Percentiles rank a stretch among this genome's conserved stretches.
phyloP scores from a whole-genome alignment of 2,113 vertebrate species.

The human (Homo sapiens) region DNA sequence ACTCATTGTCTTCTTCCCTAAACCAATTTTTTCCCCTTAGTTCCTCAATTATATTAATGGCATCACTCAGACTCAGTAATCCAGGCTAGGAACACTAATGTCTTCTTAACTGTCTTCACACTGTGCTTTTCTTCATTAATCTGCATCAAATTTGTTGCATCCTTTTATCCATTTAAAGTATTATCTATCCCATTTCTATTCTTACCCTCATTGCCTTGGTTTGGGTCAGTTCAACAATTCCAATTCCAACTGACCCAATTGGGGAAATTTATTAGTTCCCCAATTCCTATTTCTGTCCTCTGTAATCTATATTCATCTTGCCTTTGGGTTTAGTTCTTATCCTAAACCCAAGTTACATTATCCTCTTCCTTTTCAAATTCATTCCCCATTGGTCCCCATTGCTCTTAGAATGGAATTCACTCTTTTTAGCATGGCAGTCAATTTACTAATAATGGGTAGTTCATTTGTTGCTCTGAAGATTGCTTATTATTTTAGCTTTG shows the following conservation, averaged over 20 bases:
- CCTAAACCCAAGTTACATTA: neutral
- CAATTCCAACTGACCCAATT: too few species aligned
- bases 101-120: neutral
- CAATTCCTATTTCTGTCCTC: neutral
- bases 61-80: neutral
- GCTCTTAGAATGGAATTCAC: neutral
- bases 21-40: neutral
- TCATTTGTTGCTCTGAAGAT: neutral
- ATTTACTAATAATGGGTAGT: neutral
- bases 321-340: neutral
- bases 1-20: neutral
- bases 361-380: neutral
- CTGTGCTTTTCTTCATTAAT: neutral
- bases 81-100: neutral
- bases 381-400: neutral
- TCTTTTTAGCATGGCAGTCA: neutral
- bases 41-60: neutral
- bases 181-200: neutral
- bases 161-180: neutral
- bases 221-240: neutral
- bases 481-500: neutral
- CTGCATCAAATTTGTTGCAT: neutral
- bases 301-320: neutral
- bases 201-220: neutral
- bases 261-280: neutral